phyloP scores from a whole-genome alignment of 2,797 vertebrate species.

The Tapirus indicus region DNA sequence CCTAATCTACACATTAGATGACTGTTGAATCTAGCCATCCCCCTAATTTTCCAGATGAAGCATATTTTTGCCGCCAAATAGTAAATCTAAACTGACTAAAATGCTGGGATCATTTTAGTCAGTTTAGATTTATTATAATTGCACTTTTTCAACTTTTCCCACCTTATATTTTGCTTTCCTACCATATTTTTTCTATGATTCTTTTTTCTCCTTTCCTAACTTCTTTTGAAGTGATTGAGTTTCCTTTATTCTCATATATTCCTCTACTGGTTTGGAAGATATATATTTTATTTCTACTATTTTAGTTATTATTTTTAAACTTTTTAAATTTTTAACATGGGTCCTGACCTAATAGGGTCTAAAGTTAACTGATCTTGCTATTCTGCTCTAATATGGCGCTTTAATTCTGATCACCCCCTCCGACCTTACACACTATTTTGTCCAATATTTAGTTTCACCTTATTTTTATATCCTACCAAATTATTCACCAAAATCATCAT shows the following conservation, averaged over 20 bases:
- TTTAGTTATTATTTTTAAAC: slow-evolving; percentile 12
- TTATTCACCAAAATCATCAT: not conserved
- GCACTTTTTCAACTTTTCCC: not conserved
- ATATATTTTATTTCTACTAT: not conserved
- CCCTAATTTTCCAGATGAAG: slow-evolving; percentile 17
- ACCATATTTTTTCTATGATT: not conserved
- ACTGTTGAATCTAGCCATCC: not conserved
- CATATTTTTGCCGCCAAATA: slow-evolving; percentile 27
- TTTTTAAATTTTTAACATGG: not conserved
- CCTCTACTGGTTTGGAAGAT: not conserved
- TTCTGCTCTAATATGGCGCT: not conserved
- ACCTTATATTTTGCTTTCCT: slow-evolving; percentile 2
- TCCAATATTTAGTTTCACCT: not conserved
- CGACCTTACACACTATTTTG: not conserved
- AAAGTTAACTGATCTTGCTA: not conserved
- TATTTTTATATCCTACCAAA: not conserved
- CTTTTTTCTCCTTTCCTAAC: not conserved
- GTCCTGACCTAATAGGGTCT: not conserved
- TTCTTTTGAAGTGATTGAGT: not conserved
- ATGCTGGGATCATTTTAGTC: not conserved
- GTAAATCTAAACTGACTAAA: too few relatives aligned
- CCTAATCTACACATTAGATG: not conserved
- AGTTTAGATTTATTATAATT: slow-evolving; percentile 19
- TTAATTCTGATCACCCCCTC: not conserved
- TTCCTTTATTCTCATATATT: not conserved